Evolutionary conservation across 2,797 vertebrate species (phyloP).

Genomic region (Apogon hyalosoma): DNA sequence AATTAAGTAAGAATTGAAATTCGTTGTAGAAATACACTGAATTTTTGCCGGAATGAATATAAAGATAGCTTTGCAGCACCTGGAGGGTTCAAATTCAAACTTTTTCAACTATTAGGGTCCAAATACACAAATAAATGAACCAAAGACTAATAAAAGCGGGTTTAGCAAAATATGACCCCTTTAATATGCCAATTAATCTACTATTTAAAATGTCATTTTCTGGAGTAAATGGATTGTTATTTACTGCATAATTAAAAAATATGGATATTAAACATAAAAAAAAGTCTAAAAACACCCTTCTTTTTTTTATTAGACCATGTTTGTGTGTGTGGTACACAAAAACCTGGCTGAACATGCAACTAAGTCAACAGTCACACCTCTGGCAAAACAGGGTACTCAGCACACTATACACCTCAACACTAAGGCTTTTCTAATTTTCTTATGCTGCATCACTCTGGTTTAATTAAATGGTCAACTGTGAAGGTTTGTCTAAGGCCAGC

Average conservation of each 20-base stretch:
- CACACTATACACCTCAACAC: slow-evolving; percentile 32
- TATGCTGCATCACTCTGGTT: slow-evolving; percentile 32
- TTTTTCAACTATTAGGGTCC: no score
- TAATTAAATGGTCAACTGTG: slow-evolving; percentile 39
- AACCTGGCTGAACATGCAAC: slow-evolving; percentile 26
- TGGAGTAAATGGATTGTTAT: neutral
- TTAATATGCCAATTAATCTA: neutral
- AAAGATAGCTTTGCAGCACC: no score
- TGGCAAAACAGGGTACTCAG: slow-evolving; percentile 36
- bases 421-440: slow-evolving; percentile 35
- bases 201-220: neutral
- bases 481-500: slow-evolving; percentile 32
- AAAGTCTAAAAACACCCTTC: neutral
- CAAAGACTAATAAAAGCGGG: no score
- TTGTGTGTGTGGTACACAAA: slow-evolving; percentile 15
- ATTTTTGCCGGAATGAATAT: no score
- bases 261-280: neutral
- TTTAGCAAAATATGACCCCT: no score
- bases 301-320: slow-evolving; percentile 1
- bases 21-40: no score
- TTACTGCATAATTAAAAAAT: neutral
- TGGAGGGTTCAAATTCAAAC: no score
- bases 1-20: no score
- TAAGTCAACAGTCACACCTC: slow-evolving; percentile 58
- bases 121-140: no score